A percentile compares a stretch with the other conserved stretches of the same genome.
Conservation (phyloP, 1,140 invertebrate species). For the Elysia chlorotica region DNA sequence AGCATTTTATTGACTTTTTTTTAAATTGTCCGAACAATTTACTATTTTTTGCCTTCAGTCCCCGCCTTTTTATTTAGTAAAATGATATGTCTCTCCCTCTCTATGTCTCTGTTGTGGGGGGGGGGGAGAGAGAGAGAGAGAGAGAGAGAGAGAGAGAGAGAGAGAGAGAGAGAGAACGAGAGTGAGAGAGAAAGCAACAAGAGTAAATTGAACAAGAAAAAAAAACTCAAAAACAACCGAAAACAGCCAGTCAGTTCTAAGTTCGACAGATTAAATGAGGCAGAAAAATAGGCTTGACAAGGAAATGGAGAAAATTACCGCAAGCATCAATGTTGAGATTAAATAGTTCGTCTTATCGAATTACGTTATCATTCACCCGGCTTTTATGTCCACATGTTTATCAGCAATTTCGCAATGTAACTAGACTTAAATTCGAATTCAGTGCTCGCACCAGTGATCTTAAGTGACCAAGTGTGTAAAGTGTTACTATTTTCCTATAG, state of each 20-base stretch:
- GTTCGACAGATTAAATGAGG: not conserved
- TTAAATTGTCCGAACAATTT: not conserved
- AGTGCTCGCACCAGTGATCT: no score
- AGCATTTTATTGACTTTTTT: not conserved
- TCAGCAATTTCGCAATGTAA: no score
- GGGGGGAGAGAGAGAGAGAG: not conserved
- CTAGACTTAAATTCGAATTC: no score
- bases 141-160: not conserved
- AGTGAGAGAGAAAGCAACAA: not conserved
- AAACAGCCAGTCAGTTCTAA: no score
- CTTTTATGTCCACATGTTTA: no score
- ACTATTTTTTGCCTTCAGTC: not conserved
- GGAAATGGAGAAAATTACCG: no score
- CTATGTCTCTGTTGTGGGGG: not conserved
- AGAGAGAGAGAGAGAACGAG: not conserved
- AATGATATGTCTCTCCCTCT: not conserved
- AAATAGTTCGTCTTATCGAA: not conserved
- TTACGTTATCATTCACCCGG: no score
- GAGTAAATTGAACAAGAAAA: not conserved
- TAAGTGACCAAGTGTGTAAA: no score
- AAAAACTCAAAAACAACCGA: no score
- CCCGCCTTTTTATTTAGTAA: not conserved
- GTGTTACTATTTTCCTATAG: no score
- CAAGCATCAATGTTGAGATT: no score
- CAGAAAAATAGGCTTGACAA: not conserved